Conservation (phyloP, 2,888 invertebrate species). For the Pollenia griseotomentosa region DNA sequence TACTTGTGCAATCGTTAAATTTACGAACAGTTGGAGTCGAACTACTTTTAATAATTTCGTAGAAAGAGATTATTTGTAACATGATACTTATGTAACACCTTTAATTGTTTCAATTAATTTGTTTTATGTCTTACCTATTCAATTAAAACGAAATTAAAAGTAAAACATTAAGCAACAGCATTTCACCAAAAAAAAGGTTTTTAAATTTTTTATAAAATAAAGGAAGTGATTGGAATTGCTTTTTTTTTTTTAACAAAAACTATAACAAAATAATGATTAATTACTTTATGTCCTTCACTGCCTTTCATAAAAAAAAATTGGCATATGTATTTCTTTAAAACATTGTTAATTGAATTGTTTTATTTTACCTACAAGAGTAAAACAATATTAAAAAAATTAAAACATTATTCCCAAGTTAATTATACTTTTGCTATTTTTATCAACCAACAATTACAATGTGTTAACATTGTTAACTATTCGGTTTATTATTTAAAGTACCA, state of each 20-base stretch:
- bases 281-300: slow-evolving; percentile 49
- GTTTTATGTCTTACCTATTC: too few species aligned
- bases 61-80: too few species aligned
- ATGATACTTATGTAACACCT: too few species aligned
- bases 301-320: neutral
- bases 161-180: too few species aligned
- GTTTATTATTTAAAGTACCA: neutral
- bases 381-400: neutral
- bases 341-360: slow-evolving; percentile 36
- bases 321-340: neutral
- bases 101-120: too few species aligned
- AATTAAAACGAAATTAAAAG: too few species aligned
- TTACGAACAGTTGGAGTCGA: too few species aligned
- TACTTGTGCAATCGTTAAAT: too few species aligned
- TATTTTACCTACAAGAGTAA: slow-evolving; percentile 15
- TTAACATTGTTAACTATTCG: slow-evolving; percentile 52
- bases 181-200: too few species aligned
- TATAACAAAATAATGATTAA: slow-evolving; percentile 43
- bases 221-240: too few species aligned
- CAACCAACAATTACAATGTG: slow-evolving; percentile 43
- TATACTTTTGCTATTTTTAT: neutral
- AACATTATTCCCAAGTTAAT: neutral
- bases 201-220: too few species aligned
- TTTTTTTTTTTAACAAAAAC: neutral
- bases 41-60: too few species aligned